These are phyloP conservation scores for Oegoconia quadripuncta DNA, from an alignment of 2,888 invertebrate species.

Conservation along the genomic window DNA sequence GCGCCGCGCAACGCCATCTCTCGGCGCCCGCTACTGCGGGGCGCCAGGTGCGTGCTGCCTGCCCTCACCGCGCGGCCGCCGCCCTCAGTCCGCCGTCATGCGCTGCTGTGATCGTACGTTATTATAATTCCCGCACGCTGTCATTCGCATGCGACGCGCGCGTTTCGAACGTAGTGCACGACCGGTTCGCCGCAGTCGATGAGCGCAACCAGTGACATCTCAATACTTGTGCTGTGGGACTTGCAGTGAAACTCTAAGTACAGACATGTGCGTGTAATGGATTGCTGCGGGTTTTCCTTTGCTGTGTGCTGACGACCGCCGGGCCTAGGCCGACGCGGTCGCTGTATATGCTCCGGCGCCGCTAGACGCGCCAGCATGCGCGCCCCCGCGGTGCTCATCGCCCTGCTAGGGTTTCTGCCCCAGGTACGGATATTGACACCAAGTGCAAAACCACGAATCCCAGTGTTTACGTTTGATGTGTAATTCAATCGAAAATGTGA, in stretches of 20 bases:
- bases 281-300: conserved; percentile 65
- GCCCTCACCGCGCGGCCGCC: conserved; percentile 66
- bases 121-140: conserved; percentile 50
- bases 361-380: conserved; percentile 76
- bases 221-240: conserved; percentile 73
- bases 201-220: conserved; percentile 71
- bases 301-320: conserved; percentile 63
- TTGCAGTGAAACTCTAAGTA: conserved; percentile 73
- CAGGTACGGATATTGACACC: conserved; percentile 63
- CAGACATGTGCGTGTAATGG: conserved; percentile 72
- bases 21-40: conserved; percentile 42
- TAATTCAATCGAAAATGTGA: conserved; percentile 38
- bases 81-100: conserved; percentile 75
- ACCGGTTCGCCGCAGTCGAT: conserved; percentile 69
- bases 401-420: conserved; percentile 78
- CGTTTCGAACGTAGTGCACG: conserved; percentile 74
- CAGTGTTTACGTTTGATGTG: conserved; percentile 54
- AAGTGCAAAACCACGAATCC: conserved; percentile 60
- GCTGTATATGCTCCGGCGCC: conserved; percentile 74
- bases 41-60: conserved; percentile 59
- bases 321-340: conserved; percentile 49
- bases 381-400: conserved; percentile 75
- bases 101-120: conserved; percentile 65
- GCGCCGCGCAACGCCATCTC: conserved; percentile 76
- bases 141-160: conserved; percentile 67